phyloP scores from a whole-genome alignment of 2,888 invertebrate genomes.

The Elegia similella region DNA sequence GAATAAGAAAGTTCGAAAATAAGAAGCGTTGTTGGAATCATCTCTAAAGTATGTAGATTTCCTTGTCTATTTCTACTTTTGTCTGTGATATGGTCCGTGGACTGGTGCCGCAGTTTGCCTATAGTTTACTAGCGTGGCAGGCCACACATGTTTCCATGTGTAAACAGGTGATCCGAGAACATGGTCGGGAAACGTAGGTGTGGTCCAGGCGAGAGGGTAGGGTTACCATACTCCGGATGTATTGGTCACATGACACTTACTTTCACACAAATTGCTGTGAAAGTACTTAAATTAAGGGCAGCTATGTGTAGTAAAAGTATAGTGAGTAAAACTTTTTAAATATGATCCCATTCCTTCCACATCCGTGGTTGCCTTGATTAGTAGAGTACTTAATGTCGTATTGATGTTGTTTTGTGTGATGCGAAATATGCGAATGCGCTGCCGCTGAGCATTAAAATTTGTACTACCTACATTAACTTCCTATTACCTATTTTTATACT shows the following conservation, averaged over 20 bases:
- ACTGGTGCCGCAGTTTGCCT: not conserved
- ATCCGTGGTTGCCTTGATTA: too few species aligned
- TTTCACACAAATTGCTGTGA: not conserved
- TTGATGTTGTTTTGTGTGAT: too few species aligned
- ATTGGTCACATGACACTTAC: not conserved
- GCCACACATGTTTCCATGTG: conserved; percentile 22
- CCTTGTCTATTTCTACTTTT: not conserved
- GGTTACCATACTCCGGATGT: conserved; percentile 13
- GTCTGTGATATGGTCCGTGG: not conserved
- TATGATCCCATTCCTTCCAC: too few species aligned
- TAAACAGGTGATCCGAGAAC: conserved; percentile 26
- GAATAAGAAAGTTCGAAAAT: too few species aligned
- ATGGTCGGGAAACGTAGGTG: conserved; percentile 18
- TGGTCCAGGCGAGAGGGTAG: conserved; percentile 14
- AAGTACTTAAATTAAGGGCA: not conserved
- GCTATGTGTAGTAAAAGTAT: too few species aligned
- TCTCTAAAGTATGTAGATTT: not conserved
- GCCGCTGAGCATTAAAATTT: too few species aligned
- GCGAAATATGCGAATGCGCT: too few species aligned
- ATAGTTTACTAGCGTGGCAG: conserved; percentile 4
- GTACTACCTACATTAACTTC: too few species aligned
- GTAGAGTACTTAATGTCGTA: too few species aligned
- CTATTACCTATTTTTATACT: too few species aligned
- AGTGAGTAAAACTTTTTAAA: too few species aligned
- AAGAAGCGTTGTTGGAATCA: not conserved